phyloP scores from a whole-genome alignment of 2,113 vertebrate genomes.

The Emydocephalus ijimae region DNA sequence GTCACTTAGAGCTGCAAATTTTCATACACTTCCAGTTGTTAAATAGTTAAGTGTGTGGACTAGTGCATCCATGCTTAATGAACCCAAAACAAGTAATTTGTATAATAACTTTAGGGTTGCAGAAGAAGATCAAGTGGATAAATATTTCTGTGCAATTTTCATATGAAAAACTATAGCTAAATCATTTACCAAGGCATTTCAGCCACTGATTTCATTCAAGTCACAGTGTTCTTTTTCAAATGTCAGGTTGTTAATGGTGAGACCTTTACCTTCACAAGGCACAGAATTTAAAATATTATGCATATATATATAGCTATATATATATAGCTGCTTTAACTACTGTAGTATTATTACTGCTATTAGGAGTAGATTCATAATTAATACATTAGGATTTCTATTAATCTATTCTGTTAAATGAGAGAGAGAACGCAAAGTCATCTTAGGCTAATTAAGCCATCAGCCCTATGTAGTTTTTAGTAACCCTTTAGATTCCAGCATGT shows the following conservation, averaged over 20 bases:
- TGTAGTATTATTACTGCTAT: background rate
- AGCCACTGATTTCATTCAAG: constrained; percentile 40
- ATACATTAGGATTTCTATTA: background rate
- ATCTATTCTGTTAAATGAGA: background rate
- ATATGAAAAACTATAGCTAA: constrained; percentile 19
- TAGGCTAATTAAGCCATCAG: background rate
- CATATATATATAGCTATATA: background rate
- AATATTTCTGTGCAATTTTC: constrained; percentile 44
- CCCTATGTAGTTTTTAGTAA: background rate
- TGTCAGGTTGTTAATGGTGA: constrained; percentile 22
- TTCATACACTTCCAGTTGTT: constrained; percentile 38
- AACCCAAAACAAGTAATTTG: constrained; percentile 56
- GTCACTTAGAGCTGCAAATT: constrained; percentile 36
- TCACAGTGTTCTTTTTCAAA: constrained; percentile 4
- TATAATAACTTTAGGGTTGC: constrained; percentile 39
- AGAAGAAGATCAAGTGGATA: constrained; percentile 54
- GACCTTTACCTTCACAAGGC: background rate
- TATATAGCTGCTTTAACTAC: background rate
- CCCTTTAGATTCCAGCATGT: background rate
- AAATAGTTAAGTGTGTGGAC: constrained; percentile 30
- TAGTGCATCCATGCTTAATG: constrained; percentile 35
- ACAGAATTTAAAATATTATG: background rate
- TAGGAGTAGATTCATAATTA: background rate
- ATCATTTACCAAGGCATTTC: constrained; percentile 39
- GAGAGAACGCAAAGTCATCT: background rate